Conservation (phyloP, 2,888 invertebrate genomes). For the Salpingus planirostris region DNA sequence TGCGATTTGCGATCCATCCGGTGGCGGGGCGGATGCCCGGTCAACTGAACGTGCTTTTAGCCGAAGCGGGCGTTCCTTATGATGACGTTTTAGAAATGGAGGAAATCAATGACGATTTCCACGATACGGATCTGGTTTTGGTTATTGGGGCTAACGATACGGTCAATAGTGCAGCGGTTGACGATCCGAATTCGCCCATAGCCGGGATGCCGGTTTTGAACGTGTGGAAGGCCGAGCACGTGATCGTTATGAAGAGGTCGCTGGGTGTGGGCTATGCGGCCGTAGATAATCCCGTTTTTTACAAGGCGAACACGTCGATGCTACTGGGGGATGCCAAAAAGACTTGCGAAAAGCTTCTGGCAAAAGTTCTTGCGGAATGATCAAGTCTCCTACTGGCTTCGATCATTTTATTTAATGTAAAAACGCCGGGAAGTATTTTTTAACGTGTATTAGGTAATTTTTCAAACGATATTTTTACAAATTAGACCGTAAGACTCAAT, state of each 20-base stretch:
- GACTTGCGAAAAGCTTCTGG: slow-evolving; percentile 74
- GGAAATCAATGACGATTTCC: slow-evolving; percentile 82
- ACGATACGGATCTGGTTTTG: slow-evolving; percentile 72
- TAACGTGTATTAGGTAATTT: neutral
- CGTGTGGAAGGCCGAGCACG: slow-evolving; percentile 83
- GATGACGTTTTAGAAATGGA: slow-evolving; percentile 89
- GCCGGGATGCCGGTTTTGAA: slow-evolving; percentile 88
- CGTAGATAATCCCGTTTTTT: slow-evolving; percentile 88
- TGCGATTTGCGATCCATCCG: slow-evolving; percentile 84
- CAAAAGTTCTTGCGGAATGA: too few relatives aligned
- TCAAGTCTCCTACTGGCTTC: too few relatives aligned
- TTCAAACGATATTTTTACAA: neutral
- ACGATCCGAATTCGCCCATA: slow-evolving; percentile 84
- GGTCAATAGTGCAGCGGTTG: slow-evolving; percentile 83
- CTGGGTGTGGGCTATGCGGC: slow-evolving; percentile 85
- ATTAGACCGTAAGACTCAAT: neutral
- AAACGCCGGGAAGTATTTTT: too few relatives aligned
- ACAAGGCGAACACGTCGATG: slow-evolving; percentile 81
- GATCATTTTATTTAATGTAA: too few relatives aligned
- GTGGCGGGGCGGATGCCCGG: slow-evolving; percentile 91
- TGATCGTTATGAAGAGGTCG: slow-evolving; percentile 84
- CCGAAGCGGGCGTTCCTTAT: slow-evolving; percentile 89
- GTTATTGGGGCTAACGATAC: slow-evolving; percentile 89
- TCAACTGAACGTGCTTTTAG: slow-evolving; percentile 81
- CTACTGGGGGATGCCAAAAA: slow-evolving; percentile 86